phyloP scores from a whole-genome alignment of 2,888 invertebrate species.

The Pinctada fucata region DNA sequence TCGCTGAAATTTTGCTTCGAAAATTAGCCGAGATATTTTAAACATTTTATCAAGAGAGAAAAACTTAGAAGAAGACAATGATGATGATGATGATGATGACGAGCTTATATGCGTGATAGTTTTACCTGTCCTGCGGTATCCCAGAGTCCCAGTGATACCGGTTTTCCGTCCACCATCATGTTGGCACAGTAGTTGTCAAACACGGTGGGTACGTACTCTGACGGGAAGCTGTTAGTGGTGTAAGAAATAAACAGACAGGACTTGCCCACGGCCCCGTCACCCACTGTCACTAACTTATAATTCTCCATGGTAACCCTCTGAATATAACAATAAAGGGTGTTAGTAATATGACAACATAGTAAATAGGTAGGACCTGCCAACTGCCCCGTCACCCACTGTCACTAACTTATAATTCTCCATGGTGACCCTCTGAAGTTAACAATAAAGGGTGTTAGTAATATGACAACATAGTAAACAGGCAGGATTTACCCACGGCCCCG shows the following conservation, averaged over 20 bases:
- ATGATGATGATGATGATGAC: background rate
- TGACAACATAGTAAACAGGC: too few relatives aligned
- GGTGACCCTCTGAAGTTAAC: too few relatives aligned
- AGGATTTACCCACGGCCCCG: too few relatives aligned
- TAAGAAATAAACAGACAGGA: constrained; percentile 70
- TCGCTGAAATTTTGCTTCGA: too few relatives aligned
- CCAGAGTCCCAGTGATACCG: constrained; percentile 62
- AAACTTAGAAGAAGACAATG: background rate
- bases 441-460: too few relatives aligned
- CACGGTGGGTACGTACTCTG: constrained; percentile 73
- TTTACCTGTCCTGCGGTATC: constrained; percentile 73
- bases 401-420: too few relatives aligned
- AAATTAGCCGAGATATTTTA: too few relatives aligned
- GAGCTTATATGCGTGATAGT: background rate
- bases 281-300: constrained; percentile 64
- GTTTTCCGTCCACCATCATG: constrained; percentile 64
- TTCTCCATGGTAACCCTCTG: constrained; percentile 41
- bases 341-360: too few relatives aligned
- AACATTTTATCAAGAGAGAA: too few relatives aligned
- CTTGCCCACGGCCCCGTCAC: constrained; percentile 71
- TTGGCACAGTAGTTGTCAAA: constrained; percentile 72
- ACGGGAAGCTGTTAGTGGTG: constrained; percentile 66
- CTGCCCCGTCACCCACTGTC: too few relatives aligned
- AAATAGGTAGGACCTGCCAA: too few relatives aligned
- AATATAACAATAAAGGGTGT: too few relatives aligned